Evolutionary conservation across 2,888 invertebrate genomes (phyloP).

Genomic region (Lordiphosa fenestrarum): DNA sequence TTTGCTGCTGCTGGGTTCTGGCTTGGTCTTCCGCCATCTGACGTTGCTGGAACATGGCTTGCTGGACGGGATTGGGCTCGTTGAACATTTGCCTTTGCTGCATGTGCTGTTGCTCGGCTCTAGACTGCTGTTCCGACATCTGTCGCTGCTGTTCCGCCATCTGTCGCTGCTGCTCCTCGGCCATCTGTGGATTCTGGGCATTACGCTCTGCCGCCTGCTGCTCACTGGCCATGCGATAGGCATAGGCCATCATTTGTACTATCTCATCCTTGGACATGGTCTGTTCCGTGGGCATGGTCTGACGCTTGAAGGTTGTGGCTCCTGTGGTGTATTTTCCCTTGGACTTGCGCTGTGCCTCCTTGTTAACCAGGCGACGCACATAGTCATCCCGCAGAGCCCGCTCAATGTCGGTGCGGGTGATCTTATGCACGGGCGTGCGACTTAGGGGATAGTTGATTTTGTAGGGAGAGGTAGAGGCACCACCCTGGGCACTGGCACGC

Average conservation of each 20-base stretch:
- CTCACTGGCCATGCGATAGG: conserved; percentile 69
- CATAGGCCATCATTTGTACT: conserved; percentile 68
- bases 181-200: conserved; percentile 1
- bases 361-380: conserved; percentile 66
- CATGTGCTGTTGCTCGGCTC: not conserved
- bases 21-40: conserved; percentile 24
- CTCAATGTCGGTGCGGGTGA: conserved; percentile 75
- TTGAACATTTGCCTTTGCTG: conserved; percentile 7
- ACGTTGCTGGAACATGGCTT: conserved; percentile 9
- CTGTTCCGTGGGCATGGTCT: conserved; percentile 24
- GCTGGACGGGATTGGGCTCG: conserved; percentile 3
- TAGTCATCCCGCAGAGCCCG: conserved; percentile 73
- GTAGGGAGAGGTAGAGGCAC: conserved; percentile 12
- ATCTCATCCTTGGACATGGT: conserved; percentile 67
- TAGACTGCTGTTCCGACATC: conserved; percentile 16
- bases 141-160: conserved; percentile 19
- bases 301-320: conserved; percentile 51
- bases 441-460: conserved; percentile 58
- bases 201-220: conserved; percentile 29
- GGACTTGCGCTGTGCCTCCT: conserved; percentile 54
- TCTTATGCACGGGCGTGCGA: conserved; percentile 73
- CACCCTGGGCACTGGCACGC: conserved; percentile 43
- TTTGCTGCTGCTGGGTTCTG: conserved; percentile 19
- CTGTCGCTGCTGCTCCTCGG: conserved; percentile 8
- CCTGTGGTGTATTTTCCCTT: not conserved